These are phyloP conservation scores for Pyrgus malvae DNA, from an alignment of 2,888 invertebrate species.

Conservation along the genomic window DNA sequence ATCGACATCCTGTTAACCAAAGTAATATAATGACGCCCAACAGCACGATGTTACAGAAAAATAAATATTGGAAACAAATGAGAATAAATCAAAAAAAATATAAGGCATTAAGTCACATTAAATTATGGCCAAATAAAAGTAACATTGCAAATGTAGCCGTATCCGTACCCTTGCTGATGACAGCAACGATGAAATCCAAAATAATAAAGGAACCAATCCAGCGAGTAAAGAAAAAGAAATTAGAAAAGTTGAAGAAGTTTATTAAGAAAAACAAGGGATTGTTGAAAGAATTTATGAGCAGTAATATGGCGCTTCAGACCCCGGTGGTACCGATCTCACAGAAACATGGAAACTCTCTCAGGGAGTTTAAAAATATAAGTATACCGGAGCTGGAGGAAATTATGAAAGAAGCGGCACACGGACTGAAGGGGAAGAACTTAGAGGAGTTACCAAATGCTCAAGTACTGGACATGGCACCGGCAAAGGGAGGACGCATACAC, in stretches of 20 bases:
- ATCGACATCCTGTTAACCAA: background rate
- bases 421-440: background rate
- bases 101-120: background rate
- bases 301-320: slow-evolving; percentile 9
- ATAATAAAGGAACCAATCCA: background rate
- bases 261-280: slow-evolving; percentile 38
- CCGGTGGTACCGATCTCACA: background rate
- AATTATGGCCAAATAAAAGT: background rate
- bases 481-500: slow-evolving; percentile 46
- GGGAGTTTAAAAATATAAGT: background rate
- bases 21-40: background rate
- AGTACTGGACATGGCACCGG: slow-evolving; percentile 57
- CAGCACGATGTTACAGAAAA: background rate
- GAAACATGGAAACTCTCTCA: too few relatives aligned
- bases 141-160: background rate
- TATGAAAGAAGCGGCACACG: background rate
- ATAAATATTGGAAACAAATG: background rate
- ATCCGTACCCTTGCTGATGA: background rate
- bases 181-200: background rate
- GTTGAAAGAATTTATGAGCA: slow-evolving; percentile 36
- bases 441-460: slow-evolving; percentile 33
- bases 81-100: background rate
- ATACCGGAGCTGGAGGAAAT: background rate
- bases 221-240: slow-evolving; percentile 24
- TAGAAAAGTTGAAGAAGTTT: slow-evolving; percentile 37